Evolutionary conservation across 1,140 invertebrate genomes (phyloP), one percentile per base, ranked within the genome.

Genomic region (Wasmannia auropunctata): DNA sequence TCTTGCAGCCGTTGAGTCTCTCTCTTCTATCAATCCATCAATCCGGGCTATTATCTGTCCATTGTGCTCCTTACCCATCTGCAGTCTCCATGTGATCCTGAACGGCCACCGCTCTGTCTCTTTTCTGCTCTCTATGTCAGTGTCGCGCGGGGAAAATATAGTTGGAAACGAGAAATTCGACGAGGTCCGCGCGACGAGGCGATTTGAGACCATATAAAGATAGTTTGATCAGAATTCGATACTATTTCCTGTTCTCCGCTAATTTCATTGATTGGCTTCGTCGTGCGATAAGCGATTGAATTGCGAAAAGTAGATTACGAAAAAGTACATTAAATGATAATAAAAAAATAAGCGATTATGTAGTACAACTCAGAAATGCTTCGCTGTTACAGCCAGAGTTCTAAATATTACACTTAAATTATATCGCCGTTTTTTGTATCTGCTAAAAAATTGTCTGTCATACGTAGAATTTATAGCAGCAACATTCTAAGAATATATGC

Each of bases 1-100:
- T 40, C 80, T 84, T 84, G 69, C 2, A 4, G 11, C 67, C 31
- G 49, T 8, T 31, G n/a, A 56, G 40, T 0, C 31, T 14, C 34
- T 49, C 6, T 19, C 19, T 22, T 2, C 10, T 56, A 25, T 72
- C 65, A 31, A 14, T 54, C 31, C 11, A 28, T 34, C 51, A 58
- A n/a, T 74, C 11, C 11, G 7, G 37, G 22, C 49, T 56, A 69
- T 80, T 80, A 80, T 37, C 22, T 70, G 34, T 56, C 77, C 34
- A 81, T 81, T 81, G 77, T 81, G 46, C 31, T 60, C 22, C 43
- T 49, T 34, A 51, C 14, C n/a, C 34, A 79, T 28, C 58, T 79
- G 60, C n/a, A n/a, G n/a, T 65, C 54, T 63, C 37, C 28, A 37
- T 6, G 25, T 25, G 49, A 1, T 43, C 14, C 19, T 76, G 19